phyloP scores from a whole-genome alignment of 2,797 vertebrate genomes.

The Chrosomus eos region DNA sequence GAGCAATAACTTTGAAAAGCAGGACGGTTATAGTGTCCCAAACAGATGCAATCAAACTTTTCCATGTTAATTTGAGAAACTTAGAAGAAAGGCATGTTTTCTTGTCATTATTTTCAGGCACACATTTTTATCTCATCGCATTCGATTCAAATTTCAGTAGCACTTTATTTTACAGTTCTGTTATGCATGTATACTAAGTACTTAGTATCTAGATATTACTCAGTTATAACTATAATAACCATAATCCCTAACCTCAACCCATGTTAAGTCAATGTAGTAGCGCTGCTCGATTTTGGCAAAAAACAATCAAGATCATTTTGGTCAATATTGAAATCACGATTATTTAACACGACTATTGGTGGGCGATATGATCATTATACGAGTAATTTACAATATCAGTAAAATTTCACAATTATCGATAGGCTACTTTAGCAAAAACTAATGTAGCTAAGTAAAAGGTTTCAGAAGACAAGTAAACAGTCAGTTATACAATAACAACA shows the following conservation, averaged over 20 bases:
- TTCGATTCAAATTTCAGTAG: not conserved
- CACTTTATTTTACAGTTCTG: not conserved
- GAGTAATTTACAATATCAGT: not conserved
- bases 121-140: not conserved
- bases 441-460: no score
- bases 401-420: not conserved
- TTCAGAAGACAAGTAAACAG: no score
- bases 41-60: not conserved
- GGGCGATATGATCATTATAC: not conserved
- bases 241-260: not conserved
- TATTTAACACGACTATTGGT: no score
- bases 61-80: not conserved
- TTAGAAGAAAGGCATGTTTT: not conserved
- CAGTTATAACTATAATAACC: not conserved
- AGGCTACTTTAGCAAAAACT: not conserved
- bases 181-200: not conserved
- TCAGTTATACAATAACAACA: no score
- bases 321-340: not conserved
- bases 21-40: not conserved
- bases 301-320: not conserved
- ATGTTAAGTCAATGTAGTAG: not conserved
- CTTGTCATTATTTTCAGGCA: not conserved
- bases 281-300: not conserved
- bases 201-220: not conserved
- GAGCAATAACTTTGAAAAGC: not conserved